These are phyloP conservation scores for Melipona quadrifasciata DNA, from an alignment of 1,140 invertebrate species.

Conservation along the genomic window DNA sequence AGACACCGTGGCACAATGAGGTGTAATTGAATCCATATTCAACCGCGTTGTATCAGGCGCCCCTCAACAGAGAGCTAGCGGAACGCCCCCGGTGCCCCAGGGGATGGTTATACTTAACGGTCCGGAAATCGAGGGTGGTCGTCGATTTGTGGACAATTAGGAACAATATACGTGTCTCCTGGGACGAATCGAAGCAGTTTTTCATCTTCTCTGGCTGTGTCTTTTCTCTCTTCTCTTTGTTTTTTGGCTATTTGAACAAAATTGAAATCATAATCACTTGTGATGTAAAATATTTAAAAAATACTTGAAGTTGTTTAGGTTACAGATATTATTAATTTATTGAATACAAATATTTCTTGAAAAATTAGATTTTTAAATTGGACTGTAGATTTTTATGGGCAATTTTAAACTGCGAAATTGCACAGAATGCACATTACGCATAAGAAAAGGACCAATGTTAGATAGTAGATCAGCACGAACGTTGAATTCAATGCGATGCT, in stretches of 20 bases:
- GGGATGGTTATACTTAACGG: constrained; percentile 70
- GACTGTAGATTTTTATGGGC: too few species aligned
- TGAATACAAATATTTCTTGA: too few species aligned
- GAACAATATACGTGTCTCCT: constrained; percentile 58
- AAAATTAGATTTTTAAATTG: too few species aligned
- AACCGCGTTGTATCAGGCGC: constrained; percentile 45
- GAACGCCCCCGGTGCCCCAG: constrained; percentile 41
- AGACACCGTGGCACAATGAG: constrained; percentile 78
- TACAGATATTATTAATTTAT: too few species aligned
- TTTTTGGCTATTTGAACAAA: neutral
- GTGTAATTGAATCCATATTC: constrained; percentile 80
- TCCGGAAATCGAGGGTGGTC: constrained; percentile 71
- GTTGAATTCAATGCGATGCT: neutral
- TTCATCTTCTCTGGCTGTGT: neutral
- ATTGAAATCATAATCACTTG: neutral
- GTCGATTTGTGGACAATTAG: constrained; percentile 79
- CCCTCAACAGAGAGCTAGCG: constrained; percentile 45
- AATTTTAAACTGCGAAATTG: too few species aligned
- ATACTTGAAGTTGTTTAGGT: neutral
- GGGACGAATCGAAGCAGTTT: constrained; percentile 16
- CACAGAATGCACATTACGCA: too few species aligned
- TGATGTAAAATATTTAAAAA: neutral
- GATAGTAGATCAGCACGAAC: neutral
- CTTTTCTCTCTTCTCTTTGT: too few species aligned
- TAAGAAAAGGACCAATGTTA: neutral